Evolutionary conservation across 2,113 vertebrate species (phyloP).

Genomic region (Beaufortia kweichowensis): DNA sequence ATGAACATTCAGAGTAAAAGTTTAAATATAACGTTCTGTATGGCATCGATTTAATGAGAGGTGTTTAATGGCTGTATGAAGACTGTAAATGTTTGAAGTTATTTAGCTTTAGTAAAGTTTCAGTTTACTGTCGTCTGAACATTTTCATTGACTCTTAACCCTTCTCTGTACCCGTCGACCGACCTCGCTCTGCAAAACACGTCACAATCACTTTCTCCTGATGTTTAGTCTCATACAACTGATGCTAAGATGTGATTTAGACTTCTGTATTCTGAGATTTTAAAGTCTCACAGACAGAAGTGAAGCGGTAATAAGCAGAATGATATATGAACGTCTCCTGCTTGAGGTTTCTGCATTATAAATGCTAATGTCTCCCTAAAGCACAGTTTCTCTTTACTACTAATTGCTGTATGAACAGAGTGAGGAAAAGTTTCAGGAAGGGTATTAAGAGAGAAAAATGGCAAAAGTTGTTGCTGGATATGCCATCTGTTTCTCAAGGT

Average conservation of each 20-base stretch:
- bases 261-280: too few relatives aligned
- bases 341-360: constrained; percentile 42
- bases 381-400: constrained; percentile 41
- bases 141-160: neutral
- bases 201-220: neutral
- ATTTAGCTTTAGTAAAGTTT: neutral
- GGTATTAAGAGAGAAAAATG: constrained; percentile 41
- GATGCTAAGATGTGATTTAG: constrained; percentile 2
- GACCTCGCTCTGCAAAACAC: constrained; percentile 2
- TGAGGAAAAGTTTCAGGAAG: constrained; percentile 50
- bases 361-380: constrained; percentile 48
- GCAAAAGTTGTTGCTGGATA: constrained; percentile 49
- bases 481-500: constrained; percentile 73
- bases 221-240: neutral
- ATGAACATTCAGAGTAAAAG: too few relatives aligned
- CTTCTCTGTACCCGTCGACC: neutral
- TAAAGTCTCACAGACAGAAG: constrained; percentile 25
- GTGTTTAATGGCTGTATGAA: too few relatives aligned
- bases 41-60: too few relatives aligned
- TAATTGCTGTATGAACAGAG: constrained; percentile 48
- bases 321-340: constrained; percentile 28
- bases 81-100: neutral
- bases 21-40: too few relatives aligned
- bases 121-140: neutral
- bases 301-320: constrained; percentile 37